Evolutionary conservation across 2,888 invertebrate species (phyloP).

Genomic region (Acleris laterana): DNA sequence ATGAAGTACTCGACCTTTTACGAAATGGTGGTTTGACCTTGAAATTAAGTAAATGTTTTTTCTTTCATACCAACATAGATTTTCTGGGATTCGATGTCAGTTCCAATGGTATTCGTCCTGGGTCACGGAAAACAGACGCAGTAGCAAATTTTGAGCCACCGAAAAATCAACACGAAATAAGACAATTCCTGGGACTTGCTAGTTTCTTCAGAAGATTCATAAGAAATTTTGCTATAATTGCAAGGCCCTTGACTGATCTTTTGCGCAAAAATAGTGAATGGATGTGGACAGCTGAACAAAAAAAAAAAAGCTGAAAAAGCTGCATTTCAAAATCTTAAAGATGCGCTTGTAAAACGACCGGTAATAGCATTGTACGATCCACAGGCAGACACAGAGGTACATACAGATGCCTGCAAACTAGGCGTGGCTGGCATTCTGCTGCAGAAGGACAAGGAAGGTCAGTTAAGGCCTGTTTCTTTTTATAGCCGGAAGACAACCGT

Average conservation of each 20-base stretch:
- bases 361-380: neutral
- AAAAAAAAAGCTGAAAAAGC: too few species aligned
- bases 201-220: neutral
- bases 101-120: too few species aligned
- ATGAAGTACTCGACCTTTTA: too few species aligned
- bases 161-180: too few species aligned
- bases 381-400: neutral
- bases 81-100: too few species aligned
- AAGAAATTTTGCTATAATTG: neutral
- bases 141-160: too few species aligned
- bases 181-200: neutral
- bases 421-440: neutral
- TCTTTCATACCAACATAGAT: too few species aligned
- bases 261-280: neutral
- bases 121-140: too few species aligned
- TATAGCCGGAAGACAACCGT: neutral
- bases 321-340: neutral
- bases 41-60: too few species aligned
- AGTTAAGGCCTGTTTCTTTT: neutral
- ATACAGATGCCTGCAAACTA: neutral
- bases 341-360: neutral
- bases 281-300: neutral
- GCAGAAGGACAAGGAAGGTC: neutral
- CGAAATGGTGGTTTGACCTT: too few species aligned
- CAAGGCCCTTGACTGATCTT: neutral